phyloP scores from a whole-genome alignment of 2,113 vertebrate species.

The Isichthys henryi region DNA sequence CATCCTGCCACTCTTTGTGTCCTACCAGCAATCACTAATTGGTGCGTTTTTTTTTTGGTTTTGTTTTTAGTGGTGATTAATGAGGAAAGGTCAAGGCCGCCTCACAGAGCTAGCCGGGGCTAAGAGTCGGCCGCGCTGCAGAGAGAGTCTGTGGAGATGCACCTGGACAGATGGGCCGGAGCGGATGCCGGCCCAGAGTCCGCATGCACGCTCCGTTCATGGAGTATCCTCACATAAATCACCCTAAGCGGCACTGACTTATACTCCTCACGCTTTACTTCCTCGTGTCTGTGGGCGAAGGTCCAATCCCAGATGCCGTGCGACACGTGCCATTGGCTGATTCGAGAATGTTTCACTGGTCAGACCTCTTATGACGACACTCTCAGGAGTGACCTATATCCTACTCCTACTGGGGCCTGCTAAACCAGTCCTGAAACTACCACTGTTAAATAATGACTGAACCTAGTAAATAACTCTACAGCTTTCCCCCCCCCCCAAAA shows the following conservation, averaged over 20 bases:
- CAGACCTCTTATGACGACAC: not conserved
- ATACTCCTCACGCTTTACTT: not conserved
- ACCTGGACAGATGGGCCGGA: not conserved
- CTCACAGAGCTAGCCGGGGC: conserved; percentile 16
- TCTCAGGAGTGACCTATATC: not conserved
- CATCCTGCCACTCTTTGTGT: conserved; percentile 16
- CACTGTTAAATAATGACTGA: not conserved
- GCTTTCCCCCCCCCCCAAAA: not conserved
- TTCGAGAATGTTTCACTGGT: not conserved
- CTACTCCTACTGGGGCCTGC: not conserved
- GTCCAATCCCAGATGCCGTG: not conserved
- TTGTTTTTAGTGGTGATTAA: conserved; percentile 43
- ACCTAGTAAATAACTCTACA: not conserved
- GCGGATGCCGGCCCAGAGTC: not conserved
- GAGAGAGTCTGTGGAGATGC: not conserved
- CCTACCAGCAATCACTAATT: conserved; percentile 43
- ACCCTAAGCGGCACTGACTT: not conserved
- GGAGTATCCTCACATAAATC: not conserved
- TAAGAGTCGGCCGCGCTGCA: not conserved
- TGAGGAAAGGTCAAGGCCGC: conserved; percentile 39
- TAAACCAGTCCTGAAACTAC: not conserved
- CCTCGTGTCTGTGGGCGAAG: not conserved
- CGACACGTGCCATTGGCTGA: not conserved
- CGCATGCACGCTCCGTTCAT: not conserved
- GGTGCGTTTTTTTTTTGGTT: conserved; percentile 40